These are phyloP conservation scores for Cheirogaleus medius DNA, from an alignment of 2,113 vertebrate species.

Conservation along the genomic window DNA sequence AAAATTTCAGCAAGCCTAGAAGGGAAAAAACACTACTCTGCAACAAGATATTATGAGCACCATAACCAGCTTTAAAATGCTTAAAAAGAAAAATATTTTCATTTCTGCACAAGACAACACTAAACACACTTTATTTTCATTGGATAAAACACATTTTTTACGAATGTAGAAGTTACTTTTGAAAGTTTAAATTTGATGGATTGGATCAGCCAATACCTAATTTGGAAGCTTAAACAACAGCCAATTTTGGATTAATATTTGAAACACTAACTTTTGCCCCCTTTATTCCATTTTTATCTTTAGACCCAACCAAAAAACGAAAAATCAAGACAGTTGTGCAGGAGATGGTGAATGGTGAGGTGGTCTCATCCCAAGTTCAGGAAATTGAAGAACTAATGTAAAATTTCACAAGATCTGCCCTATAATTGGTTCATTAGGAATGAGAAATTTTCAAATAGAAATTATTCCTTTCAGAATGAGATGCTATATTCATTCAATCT, in stretches of 20 bases:
- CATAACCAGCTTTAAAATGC: background rate
- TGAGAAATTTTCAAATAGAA: background rate
- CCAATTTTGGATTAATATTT: background rate
- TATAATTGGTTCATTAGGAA: background rate
- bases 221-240: background rate
- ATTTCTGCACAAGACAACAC: background rate
- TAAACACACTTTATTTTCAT: background rate
- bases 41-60: background rate
- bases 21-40: background rate
- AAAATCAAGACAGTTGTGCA: slow-evolving; percentile 85
- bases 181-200: slow-evolving; percentile 1
- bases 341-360: slow-evolving; percentile 85
- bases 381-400: slow-evolving; percentile 84
- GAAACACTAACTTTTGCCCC: background rate
- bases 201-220: background rate
- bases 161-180: background rate
- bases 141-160: background rate
- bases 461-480: background rate
- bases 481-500: background rate
- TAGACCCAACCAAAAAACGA: slow-evolving; percentile 83
- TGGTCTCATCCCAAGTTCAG: slow-evolving; percentile 84
- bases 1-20: background rate
- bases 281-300: slow-evolving; percentile 17
- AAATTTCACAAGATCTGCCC: background rate
- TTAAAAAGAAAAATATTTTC: background rate